Base-by-base conservation (phyloP, 2,888 invertebrate genomes). In the Stegana nigrithorax region DNA sequence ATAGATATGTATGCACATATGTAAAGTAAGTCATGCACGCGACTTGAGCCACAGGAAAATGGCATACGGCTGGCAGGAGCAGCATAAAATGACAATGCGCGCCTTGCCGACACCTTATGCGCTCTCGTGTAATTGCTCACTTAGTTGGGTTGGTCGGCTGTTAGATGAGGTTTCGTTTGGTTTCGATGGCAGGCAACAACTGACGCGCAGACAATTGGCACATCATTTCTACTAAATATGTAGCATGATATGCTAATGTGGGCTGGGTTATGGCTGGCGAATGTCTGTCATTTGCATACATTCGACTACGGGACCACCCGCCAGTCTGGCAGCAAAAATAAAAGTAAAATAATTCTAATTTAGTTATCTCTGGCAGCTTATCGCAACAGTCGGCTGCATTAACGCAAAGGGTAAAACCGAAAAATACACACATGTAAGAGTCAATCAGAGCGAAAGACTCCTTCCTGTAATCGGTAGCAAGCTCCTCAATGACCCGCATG, bases 81-180 rank as follows among this genome's bases (percentile, higher is more conserved):
- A 23, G 21, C n/a, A 29, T 44, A 27, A 59, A 59, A 59, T 68
- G 67, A 76, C 73, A 78, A 78, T 75, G 70, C 73, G 73, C 78
- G 74, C 77, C 71, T 64, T 10, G 68, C 66, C 68, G 73, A 77
- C 75, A 75, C 75, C 79, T 73, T n/a, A n/a, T n/a, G n/a, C n/a
- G n/a, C n/a, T n/a, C n/a, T n/a, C n/a, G n/a, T 66, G 77, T 74
- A 72, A 76, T 73, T 74, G 71, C 62, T 67, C 71, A 65, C 42
- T 62, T 64, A 53, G 45, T 57, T 47, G 47, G n/a, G n/a, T n/a
- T n/a, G n/a, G n/a, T n/a, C n/a, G n/a, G n/a, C n/a, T n/a, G n/a
- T n/a, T n/a, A n/a, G n/a, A n/a, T n/a, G n/a, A n/a, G n/a, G n/a
- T n/a, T n/a, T n/a, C n/a, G n/a, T n/a, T n/a, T n/a, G n/a, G 23